These are phyloP conservation scores for Petrocephalus microphthalmus DNA, from an alignment of 2,113 vertebrate genomes.

Conservation along the genomic window DNA sequence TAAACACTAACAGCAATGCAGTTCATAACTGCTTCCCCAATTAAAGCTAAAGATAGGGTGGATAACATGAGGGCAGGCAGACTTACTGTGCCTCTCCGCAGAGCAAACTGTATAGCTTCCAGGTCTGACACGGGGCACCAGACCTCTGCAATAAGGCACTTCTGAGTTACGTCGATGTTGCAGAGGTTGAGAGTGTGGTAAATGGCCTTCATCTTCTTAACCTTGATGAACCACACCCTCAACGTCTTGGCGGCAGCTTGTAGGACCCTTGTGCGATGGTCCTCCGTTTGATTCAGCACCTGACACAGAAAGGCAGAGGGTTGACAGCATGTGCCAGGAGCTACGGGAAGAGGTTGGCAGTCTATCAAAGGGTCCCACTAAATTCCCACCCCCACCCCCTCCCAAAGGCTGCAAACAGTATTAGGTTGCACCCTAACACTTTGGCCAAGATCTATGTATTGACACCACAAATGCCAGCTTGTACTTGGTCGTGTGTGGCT, in stretches of 20 bases:
- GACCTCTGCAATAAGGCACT: conserved; percentile 95
- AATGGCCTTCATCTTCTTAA: conserved; percentile 98
- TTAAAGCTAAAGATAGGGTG: not conserved
- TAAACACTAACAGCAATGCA: not conserved
- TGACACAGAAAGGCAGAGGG: conserved; percentile 29
- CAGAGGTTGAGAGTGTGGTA: conserved; percentile 97
- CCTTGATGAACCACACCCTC: conserved; percentile 96
- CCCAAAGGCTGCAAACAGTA: not conserved
- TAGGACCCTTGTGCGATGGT: conserved; percentile 89
- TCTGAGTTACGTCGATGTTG: conserved; percentile 97
- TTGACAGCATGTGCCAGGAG: not conserved
- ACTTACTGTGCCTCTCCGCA: conserved; percentile 90
- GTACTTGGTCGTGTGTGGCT: not conserved
- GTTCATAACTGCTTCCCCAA: not conserved
- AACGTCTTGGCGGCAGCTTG: conserved; percentile 92
- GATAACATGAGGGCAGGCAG: not conserved
- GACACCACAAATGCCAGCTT: not conserved
- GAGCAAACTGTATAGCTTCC: conserved; percentile 94
- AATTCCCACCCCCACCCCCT: not conserved
- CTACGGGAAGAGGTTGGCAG: not conserved
- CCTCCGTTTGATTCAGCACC: conserved; percentile 97
- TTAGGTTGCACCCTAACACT: not conserved
- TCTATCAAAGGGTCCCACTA: not conserved
- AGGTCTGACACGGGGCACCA: conserved; percentile 96
- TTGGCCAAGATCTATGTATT: conserved; percentile 4